Base-by-base conservation (phyloP, 2,888 invertebrate species). In the Drosophila stalkeri region DNA sequence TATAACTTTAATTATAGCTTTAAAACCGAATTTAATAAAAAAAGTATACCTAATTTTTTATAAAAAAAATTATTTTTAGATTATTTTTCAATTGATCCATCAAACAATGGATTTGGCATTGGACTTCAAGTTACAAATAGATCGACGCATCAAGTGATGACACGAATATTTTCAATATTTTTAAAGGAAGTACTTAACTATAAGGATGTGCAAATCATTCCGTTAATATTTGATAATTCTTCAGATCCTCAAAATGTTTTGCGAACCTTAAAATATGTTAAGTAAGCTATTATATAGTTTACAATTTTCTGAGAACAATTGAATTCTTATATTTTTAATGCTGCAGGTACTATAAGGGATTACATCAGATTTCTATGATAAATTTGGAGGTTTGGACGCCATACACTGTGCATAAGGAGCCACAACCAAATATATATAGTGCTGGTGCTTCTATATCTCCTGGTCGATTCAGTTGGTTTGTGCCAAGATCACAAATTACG, bases 331-430 rank as follows among this genome's bases (percentile, higher is more conserved):
- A 18, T 0, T 31, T 23, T 0, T 1, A 12, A 9, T n/a, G 8
- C 74, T 71, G 3, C 12, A 86, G 80, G 52, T 64, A 57, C 31
- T 75, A 81, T 66, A 63, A 75, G 8, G 52, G 52, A 0, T 73
- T 68, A 14, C 31, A 74, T 8, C 75, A 80, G 14, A 67, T 63
- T 3, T 70, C 39, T 14, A 90, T 91, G 86, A 94, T 97, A 20
- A 96, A 97, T 91, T 92, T 96, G 86, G 96, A 96, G 91, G 95
- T 96, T 0, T 96, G 96, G 95, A 93, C 95, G 69, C 94, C 95
- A 0, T 69, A 51, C 27, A 44, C 41, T 11, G 56, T 63, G 1
- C 67, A 52, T 20, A 67, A 39, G 11, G 8, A 31, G 2, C 54
- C 70, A 9, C 81, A 92, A 92, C 71, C 93, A 93, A 35, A 94